Conservation (phyloP, 2,888 invertebrate genomes). For the Ferdinandea cuprea region DNA sequence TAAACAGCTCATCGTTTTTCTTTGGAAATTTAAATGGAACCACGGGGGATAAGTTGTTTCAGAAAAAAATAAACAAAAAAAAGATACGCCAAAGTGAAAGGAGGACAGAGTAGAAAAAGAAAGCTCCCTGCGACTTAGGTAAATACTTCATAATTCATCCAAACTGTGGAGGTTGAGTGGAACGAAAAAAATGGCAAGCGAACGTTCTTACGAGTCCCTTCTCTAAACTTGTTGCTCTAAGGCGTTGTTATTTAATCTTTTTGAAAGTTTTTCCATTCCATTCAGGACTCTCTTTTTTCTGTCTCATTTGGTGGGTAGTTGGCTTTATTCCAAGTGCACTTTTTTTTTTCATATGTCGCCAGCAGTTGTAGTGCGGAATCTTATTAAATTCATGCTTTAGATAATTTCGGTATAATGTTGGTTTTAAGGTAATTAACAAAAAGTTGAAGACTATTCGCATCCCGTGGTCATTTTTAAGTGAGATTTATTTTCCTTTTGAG, state of each 20-base stretch:
- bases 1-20: too few species aligned
- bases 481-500: conserved; percentile 29
- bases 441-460: conserved; percentile 1
- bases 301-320: not conserved
- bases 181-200: not conserved
- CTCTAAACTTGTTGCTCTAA: conserved; percentile 45
- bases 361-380: conserved; percentile 1
- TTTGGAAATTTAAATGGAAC: conserved; percentile 15
- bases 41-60: not conserved
- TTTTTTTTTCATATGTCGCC: not conserved
- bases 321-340: not conserved
- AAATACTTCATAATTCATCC: conserved; percentile 56
- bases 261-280: conserved; percentile 17
- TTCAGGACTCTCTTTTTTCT: not conserved
- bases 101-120: not conserved
- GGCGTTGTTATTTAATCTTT: conserved; percentile 41
- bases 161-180: conserved; percentile 4
- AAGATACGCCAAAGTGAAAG: not conserved
- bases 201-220: not conserved
- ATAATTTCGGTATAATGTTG: conserved; percentile 34
- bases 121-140: conserved; percentile 29
- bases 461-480: conserved; percentile 15
- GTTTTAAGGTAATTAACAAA: conserved; percentile 48
- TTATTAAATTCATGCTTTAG: conserved; percentile 26
- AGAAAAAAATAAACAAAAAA: not conserved